Evolutionary conservation across 2,113 vertebrate species (phyloP), one percentile per base, ranked within the genome.

Genomic region (Plectropomus leopardus): DNA sequence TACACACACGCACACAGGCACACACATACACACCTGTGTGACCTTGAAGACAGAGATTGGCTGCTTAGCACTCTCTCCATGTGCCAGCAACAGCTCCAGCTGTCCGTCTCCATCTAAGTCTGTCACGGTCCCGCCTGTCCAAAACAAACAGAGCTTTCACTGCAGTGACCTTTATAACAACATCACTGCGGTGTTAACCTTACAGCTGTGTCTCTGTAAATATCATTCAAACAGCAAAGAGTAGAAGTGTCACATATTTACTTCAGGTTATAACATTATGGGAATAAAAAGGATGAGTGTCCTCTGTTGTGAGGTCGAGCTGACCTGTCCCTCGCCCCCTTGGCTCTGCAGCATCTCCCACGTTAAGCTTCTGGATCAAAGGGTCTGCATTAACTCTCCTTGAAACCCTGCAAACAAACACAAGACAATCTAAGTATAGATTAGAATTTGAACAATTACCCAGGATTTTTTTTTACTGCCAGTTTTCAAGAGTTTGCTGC

Each of bases 61-160:
- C 93, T 99, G 97, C 28, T 94, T 95, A 84, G 95, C 95, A 44
- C 97, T 98, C 82, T 99, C 97, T 0, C 98, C 97, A 0, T 99
- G 97, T 48, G 98, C 96, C 76, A 99, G 91, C 83, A 99, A 93
- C 81, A 99, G 94, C 61, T 99, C 97, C 92, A 99, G 92, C 95
- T 94, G 95, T 21, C 98, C 97, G 1, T 99, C 97, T 0, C 96
- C 96, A 63, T 99, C 97, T 9, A 99, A 94, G 87, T 99, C 98
- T 0, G 96, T 96, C 87, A 97, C 96, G 14, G 95, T 96, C 4
- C 96, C 97, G 48, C 98, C 97, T 99, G 88, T 57, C 70, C 86
- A 65, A 8, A 36, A 85, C 36, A 88, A 81, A 74, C 9, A 16
- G 26, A 0, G 32, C 58, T 48, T 59, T 85, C 45, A 80, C 17